phyloP scores from a whole-genome alignment of 2,888 invertebrate genomes.

The Lordiphosa andalusiaca region DNA sequence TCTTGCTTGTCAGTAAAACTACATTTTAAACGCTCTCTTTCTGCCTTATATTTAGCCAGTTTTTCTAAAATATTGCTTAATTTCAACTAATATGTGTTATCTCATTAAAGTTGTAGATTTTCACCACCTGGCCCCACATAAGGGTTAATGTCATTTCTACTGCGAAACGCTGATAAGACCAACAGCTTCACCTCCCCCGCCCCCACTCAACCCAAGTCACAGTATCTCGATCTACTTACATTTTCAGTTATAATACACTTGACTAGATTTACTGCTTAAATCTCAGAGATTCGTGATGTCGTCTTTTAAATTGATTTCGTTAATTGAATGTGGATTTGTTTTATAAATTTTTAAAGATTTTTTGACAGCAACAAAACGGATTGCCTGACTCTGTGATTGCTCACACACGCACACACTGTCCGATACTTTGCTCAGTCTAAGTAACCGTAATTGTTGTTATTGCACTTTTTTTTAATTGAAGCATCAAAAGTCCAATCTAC shows the following conservation, averaged over 20 bases:
- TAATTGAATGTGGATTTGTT: background rate
- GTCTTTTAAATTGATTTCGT: conserved; percentile 3
- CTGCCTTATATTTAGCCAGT: too few relatives aligned
- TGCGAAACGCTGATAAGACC: conserved; percentile 2
- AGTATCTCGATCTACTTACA: conserved; percentile 1
- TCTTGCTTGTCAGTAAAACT: too few relatives aligned
- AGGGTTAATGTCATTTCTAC: conserved; percentile 4
- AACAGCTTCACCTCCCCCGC: background rate
- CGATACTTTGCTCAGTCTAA: background rate
- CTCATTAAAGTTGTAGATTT: background rate
- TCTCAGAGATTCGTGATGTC: conserved; percentile 6
- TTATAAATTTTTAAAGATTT: background rate
- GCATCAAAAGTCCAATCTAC: conserved; percentile 4
- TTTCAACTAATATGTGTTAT: background rate
- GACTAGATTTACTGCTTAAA: conserved; percentile 6
- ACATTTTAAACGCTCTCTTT: too few relatives aligned
- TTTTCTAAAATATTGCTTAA: too few relatives aligned
- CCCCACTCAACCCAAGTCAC: background rate
- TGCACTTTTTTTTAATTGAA: conserved; percentile 9
- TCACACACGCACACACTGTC: background rate
- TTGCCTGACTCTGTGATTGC: conserved; percentile 13
- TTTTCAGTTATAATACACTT: conserved; percentile 1
- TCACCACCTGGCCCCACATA: background rate
- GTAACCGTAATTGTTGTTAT: conserved; percentile 1
- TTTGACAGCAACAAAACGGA: conserved; percentile 2